Conservation (phyloP, 2,888 invertebrate genomes). For the Notocelia uddmanniana region DNA sequence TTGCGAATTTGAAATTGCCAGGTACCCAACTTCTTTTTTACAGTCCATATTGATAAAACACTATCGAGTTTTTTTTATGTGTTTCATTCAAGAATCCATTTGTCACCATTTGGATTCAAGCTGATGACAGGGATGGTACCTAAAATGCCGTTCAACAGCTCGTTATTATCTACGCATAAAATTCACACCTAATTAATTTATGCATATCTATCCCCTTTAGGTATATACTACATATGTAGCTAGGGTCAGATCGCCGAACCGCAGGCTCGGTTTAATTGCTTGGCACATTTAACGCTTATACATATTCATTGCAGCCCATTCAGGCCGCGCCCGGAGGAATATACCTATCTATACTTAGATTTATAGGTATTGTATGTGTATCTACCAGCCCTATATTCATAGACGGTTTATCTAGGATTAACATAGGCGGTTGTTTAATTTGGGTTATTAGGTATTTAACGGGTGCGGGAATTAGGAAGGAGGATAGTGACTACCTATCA, state of each 20-base stretch:
- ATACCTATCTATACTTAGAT: conserved; percentile 43
- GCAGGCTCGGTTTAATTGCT: conserved; percentile 78
- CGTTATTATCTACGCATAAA: conserved; percentile 4
- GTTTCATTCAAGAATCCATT: not conserved
- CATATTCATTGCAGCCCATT: conserved; percentile 82
- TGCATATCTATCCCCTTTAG: conserved; percentile 23
- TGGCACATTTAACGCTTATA: conserved; percentile 80
- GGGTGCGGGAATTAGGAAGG: not conserved
- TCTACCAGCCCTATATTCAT: not conserved
- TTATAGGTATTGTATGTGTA: conserved; percentile 12
- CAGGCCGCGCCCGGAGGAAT: conserved; percentile 49
- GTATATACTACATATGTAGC: conserved; percentile 27
- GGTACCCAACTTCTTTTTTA: not conserved
- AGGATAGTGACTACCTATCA: not conserved
- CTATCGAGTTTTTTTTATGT: too few species aligned
- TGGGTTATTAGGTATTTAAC: conserved; percentile 4
- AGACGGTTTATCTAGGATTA: conserved; percentile 15
- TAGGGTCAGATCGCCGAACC: conserved; percentile 50
- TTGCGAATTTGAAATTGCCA: not conserved
- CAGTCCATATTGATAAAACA: not conserved
- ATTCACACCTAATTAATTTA: conserved; percentile 24
- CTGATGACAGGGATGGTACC: conserved; percentile 29
- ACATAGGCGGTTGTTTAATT: conserved; percentile 9
- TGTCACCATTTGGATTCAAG: not conserved
- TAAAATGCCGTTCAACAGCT: not conserved